phyloP scores from a whole-genome alignment of 2,113 vertebrate species.

The Muntiacus muntjak region DNA sequence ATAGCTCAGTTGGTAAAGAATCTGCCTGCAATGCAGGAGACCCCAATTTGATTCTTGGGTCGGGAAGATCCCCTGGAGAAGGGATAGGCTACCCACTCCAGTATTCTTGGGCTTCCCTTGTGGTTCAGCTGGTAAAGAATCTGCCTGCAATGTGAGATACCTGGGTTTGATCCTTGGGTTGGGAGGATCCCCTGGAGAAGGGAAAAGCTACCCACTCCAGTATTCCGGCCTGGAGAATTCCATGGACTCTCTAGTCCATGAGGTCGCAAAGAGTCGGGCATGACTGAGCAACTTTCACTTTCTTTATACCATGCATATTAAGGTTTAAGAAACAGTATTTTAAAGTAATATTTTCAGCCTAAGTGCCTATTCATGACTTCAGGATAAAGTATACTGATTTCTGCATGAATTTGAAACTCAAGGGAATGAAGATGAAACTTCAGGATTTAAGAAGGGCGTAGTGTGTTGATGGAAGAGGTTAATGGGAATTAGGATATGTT shows the following conservation, averaged over 20 bases:
- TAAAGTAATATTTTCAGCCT: background rate
- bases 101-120: background rate
- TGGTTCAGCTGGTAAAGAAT: background rate
- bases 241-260: background rate
- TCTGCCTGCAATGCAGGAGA: background rate
- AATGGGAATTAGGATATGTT: background rate
- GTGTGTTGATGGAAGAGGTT: background rate
- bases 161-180: background rate
- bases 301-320: background rate
- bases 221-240: background rate
- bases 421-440: background rate
- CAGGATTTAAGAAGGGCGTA: background rate
- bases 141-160: background rate
- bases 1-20: background rate
- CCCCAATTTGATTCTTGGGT: background rate
- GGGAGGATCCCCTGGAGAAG: background rate
- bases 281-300: background rate
- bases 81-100: background rate
- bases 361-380: background rate
- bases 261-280: background rate
- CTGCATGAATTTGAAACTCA: background rate
- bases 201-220: background rate
- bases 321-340: constrained; percentile 25
- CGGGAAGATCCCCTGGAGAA: background rate
- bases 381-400: background rate